Conservation (phyloP, 2,888 invertebrate species). For the Stenodera caucasica region DNA sequence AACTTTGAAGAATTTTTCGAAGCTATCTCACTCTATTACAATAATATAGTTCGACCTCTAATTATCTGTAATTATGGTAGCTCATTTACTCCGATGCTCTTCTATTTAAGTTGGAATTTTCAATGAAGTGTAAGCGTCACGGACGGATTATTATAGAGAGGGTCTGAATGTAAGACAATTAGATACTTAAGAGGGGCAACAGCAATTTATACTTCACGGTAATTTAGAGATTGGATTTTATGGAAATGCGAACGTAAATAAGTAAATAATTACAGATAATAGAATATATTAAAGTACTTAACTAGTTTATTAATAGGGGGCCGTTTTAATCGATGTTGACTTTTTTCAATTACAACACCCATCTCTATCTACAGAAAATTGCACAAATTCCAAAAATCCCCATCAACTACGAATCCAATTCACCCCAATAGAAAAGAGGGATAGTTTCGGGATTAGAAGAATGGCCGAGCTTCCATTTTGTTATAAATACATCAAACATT, state of each 20-base stretch:
- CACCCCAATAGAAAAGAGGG: no score
- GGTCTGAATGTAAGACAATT: constrained; percentile 32
- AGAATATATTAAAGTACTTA: constrained; percentile 25
- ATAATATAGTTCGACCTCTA: constrained; percentile 28
- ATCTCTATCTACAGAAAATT: no score
- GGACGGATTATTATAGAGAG: constrained; percentile 32
- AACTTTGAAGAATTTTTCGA: constrained; percentile 23
- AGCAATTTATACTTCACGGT: constrained; percentile 28
- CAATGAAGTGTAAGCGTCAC: constrained; percentile 36
- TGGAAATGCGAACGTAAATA: constrained; percentile 31
- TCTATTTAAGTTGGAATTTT: constrained; percentile 28
- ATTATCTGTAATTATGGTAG: constrained; percentile 37
- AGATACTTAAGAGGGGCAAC: constrained; percentile 25
- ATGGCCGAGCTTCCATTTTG: no score
- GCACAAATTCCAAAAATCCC: no score
- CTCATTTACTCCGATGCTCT: constrained; percentile 35
- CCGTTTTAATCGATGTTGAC: background rate
- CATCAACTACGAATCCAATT: no score
- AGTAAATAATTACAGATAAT: constrained; percentile 29
- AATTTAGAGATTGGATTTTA: constrained; percentile 30
- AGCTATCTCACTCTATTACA: background rate
- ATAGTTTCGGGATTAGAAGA: no score
- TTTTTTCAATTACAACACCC: no score
- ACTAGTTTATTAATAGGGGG: background rate
- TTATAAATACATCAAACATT: no score